Base-by-base conservation (phyloP, 2,797 vertebrate species). In the Myotis planiceps region DNA sequence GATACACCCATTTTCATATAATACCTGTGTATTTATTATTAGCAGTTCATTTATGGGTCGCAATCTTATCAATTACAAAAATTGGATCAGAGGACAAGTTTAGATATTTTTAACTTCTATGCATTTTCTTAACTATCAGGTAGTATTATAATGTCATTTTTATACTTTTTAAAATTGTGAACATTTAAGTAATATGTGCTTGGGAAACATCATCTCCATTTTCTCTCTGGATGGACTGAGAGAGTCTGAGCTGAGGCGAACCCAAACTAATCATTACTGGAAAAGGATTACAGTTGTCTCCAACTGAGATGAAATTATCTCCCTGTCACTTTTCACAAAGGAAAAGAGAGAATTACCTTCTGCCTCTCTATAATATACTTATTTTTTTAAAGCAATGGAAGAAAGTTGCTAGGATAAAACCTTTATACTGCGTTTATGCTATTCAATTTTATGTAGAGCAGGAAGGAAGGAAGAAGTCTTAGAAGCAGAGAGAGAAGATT, bases 91-190 rank as follows among this genome's bases (percentile, higher is more conserved):
- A 82, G 4, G 47, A 49, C 32, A 68, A 37, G n/a, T 53, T 94
- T 82, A 66, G 9, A 3, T 78, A 29, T 49, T 92, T 82, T 90
- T 69, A 84, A 85, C 25, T 89, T 89, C 58, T n/a, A 76, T 78
- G 13, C 21, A 55, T 37, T 95, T 72, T 81, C 32, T 86, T 51
- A 49, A 92, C 25, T 60, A 65, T 51, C 7, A 60, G 47, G 37
- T 66, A 91, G 29, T 76, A 88, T 78, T 92, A 84, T 25, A 66
- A 65, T 88, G 6, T 80, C 63, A 69, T 71, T 89, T 91, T 84
- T 37, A 74, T 32, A 68, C 8, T n/a, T 66, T 29, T 16, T 34
- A 29, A 58, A 60, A 66, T 21, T 5, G 1, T 69, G 55, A 79
- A 34, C 14, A 90, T 74, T 55, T 75, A 76, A 74, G 51, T 88